Evolutionary conservation across 2,888 invertebrate species (phyloP), one percentile per base, ranked within the genome.

Genomic region (Diarsia rubi): DNA sequence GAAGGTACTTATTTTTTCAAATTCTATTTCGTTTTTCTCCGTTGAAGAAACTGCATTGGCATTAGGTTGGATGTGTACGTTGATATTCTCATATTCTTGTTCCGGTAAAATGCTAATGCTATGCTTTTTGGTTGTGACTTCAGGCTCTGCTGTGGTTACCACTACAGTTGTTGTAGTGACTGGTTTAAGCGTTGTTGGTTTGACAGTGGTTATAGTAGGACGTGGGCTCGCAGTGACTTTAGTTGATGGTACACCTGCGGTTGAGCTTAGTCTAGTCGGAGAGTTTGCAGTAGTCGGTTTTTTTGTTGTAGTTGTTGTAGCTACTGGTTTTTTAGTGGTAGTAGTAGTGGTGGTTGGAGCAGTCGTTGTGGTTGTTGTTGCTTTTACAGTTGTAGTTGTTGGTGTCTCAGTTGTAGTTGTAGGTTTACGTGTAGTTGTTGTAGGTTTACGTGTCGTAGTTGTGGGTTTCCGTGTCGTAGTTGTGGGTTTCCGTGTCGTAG

Each of bases 1-100:
- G 82, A 93, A 94, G 1, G 95, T 94, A 81, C 92, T 94, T 49
- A 94, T 87, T 89, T 91, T 94, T 77, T 95, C 94, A 80, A 90
- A 92, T 66, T 89, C 83, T 52, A 86, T 77, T 63, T 85, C 83
- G 44, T 85, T 89, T 88, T 92, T 92, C 71, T 93, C 91, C 3
- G 91, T 92, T 31, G 86, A 89, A 37, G 91, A 83, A 27, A 86
- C 73, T 57, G 81, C 73, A 69, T 87, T 85, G 0, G 87, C 69
- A 64, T 88, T 85, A 2, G 89, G 86, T 65, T 87, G 86, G 47
- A 85, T 70, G 74, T 89, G 75, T 21, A 78, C 71, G 59, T 87
- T 88, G 8, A 78, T 85, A 71, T 80, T 80, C 21, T 79, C 74
- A 54, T 74, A 79, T 11, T 86, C 83, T 44, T 84, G 82, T 45